Conservation (phyloP, 1,140 invertebrate genomes). For the Drosophila pseudoobscura region DNA sequence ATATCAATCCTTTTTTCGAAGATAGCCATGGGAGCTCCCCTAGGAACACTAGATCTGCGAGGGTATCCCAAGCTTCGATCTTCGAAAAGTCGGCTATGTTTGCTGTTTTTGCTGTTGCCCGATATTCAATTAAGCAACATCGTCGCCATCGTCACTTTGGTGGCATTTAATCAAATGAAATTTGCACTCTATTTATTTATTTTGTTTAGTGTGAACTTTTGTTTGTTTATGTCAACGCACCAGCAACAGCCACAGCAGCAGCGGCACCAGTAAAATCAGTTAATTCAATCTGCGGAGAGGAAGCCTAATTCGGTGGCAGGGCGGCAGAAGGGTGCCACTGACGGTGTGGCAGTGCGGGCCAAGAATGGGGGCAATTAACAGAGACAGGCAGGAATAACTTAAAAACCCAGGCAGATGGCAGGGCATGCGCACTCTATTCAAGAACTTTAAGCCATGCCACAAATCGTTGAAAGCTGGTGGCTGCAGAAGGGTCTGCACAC, state of each 20-base stretch:
- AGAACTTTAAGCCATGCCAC: conserved; percentile 65
- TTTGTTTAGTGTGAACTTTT: conserved; percentile 43
- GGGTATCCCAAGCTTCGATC: neutral
- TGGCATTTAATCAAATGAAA: conserved; percentile 73
- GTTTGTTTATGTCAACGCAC: conserved; percentile 45
- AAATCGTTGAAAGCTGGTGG: conserved; percentile 35
- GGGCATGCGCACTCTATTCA: conserved; percentile 68
- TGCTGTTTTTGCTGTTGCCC: conserved; percentile 38
- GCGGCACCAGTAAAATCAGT: conserved; percentile 61
- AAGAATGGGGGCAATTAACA: conserved; percentile 55
- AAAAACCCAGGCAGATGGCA: conserved; percentile 25
- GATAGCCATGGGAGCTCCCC: too few species aligned
- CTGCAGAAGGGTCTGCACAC: too few species aligned
- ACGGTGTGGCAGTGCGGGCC: neutral
- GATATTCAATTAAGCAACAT: conserved; percentile 72
- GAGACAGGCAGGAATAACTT: neutral
- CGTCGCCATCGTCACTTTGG: conserved; percentile 21
- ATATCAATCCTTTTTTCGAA: too few species aligned
- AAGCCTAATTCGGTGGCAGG: neutral
- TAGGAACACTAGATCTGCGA: too few species aligned
- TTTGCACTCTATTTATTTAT: conserved; percentile 77
- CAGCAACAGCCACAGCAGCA: neutral
- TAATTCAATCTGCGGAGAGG: conserved; percentile 51
- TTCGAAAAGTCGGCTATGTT: neutral
- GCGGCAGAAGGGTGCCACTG: neutral